Conservation (phyloP, 2,113 vertebrate genomes). For the Physeter macrocephalus region DNA sequence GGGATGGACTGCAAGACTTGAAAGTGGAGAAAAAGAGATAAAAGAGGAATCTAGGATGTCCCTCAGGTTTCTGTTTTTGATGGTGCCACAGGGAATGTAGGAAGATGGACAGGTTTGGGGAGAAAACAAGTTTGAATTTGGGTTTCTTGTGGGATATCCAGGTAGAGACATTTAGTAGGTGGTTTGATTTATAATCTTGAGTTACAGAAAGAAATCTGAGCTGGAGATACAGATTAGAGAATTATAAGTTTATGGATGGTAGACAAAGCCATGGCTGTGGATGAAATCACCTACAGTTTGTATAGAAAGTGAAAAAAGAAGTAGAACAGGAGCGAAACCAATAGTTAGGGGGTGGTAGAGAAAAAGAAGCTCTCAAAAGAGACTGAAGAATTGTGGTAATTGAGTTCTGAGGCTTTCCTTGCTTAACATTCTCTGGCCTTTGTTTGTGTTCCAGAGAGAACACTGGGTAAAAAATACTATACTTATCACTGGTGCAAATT, state of each 20-base stretch:
- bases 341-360: background rate
- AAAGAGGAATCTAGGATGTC: background rate
- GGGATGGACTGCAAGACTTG: background rate
- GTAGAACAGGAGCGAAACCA: background rate
- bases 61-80: constrained; percentile 9
- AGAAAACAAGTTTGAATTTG: background rate
- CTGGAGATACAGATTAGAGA: background rate
- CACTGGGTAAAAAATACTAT: background rate
- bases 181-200: background rate
- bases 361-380: background rate
- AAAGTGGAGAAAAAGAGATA: background rate
- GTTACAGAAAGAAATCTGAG: background rate
- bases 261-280: background rate
- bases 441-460: constrained; percentile 9
- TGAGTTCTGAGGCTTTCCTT: background rate
- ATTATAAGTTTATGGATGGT: background rate
- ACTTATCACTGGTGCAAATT: background rate
- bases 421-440: background rate
- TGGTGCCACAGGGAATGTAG: background rate
- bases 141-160: background rate
- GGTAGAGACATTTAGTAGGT: background rate
- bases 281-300: background rate
- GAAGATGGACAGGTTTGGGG: background rate
- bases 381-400: background rate
- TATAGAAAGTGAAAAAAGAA: background rate